These are phyloP conservation scores for Salmo trutta DNA, from an alignment of 2,797 vertebrate genomes.

Conservation along the genomic window DNA sequence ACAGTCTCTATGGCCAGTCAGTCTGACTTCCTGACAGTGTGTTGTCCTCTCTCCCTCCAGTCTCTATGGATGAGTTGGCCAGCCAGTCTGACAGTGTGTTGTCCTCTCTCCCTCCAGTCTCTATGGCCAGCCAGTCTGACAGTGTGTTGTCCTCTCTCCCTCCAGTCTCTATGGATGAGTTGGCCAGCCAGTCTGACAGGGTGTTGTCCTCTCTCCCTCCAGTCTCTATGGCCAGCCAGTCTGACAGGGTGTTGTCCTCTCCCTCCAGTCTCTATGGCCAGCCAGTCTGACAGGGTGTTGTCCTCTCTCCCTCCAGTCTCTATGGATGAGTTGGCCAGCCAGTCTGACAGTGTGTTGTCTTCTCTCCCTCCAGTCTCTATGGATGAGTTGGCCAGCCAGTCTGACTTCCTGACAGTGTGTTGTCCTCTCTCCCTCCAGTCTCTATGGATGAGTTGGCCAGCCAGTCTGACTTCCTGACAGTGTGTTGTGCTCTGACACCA, in stretches of 20 bases:
- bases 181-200: conserved; percentile 69
- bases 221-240: conserved; percentile 73
- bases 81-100: conserved; percentile 63
- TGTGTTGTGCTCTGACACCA: conserved; percentile 69
- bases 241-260: conserved; percentile 57
- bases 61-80: conserved; percentile 74
- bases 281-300: conserved; percentile 68
- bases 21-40: conserved; percentile 59
- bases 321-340: conserved; percentile 69
- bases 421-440: conserved; percentile 50
- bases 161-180: conserved; percentile 73
- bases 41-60: conserved; percentile 42
- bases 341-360: conserved; percentile 65
- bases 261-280: conserved; percentile 68
- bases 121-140: no score
- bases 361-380: conserved; percentile 34
- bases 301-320: conserved; percentile 59
- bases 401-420: conserved; percentile 55
- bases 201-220: conserved; percentile 22
- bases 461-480: conserved; percentile 68
- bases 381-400: conserved; percentile 63
- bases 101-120: conserved; percentile 72
- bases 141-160: conserved; percentile 27
- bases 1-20: conserved; percentile 48
- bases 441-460: conserved; percentile 72